These are phyloP conservation scores for Yponomeuta plumbellus DNA, from an alignment of 2,888 invertebrate species.

Conservation along the genomic window DNA sequence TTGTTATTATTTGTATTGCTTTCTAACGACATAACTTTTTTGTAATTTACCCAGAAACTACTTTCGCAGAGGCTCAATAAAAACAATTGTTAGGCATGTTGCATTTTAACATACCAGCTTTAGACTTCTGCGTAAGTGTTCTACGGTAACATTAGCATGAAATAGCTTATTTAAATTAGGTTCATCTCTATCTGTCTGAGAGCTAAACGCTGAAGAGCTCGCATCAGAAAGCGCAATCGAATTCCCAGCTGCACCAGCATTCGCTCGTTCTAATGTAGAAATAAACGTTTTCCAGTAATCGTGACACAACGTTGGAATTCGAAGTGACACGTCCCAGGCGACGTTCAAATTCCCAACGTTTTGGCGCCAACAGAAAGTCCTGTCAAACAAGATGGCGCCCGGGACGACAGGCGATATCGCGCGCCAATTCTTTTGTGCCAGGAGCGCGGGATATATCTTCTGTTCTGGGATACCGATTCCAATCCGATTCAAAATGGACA, in stretches of 20 bases:
- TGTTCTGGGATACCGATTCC: slow-evolving; percentile 50
- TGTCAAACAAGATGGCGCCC: slow-evolving; percentile 30
- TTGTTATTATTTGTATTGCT: background rate
- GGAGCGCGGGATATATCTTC: slow-evolving; percentile 52
- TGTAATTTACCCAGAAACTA: too few species aligned
- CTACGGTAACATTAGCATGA: background rate
- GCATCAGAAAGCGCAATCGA: background rate
- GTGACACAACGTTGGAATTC: slow-evolving; percentile 28
- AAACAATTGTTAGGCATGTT: too few species aligned
- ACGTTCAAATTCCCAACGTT: slow-evolving; percentile 65
- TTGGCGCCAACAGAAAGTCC: slow-evolving; percentile 42
- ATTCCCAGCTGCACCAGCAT: background rate
- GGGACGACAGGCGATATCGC: slow-evolving; percentile 35
- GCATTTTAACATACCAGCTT: too few species aligned
- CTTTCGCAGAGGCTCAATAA: too few species aligned
- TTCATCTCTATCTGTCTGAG: background rate
- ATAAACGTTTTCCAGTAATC: slow-evolving; percentile 16
- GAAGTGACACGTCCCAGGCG: slow-evolving; percentile 50
- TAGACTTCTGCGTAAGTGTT: too few species aligned
- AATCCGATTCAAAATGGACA: slow-evolving; percentile 55
- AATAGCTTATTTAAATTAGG: background rate
- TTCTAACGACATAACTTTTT: background rate
- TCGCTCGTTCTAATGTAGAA: slow-evolving; percentile 8
- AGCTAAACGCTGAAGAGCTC: background rate
- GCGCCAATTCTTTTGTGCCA: slow-evolving; percentile 70